phyloP scores from a whole-genome alignment of 2,113 vertebrate species.

The Calyptommatus sinebrachiatus region DNA sequence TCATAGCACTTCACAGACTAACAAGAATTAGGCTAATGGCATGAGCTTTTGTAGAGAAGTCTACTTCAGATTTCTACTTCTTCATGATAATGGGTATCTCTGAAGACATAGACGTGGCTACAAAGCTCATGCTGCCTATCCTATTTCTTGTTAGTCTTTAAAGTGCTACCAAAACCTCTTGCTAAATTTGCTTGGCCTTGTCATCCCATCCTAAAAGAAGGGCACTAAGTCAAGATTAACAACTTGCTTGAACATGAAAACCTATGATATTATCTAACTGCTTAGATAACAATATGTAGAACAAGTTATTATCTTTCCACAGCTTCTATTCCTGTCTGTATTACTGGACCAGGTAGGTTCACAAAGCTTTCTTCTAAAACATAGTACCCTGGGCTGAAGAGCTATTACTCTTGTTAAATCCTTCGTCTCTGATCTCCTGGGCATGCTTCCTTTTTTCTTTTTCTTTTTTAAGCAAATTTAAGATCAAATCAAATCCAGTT shows the following conservation, averaged over 20 bases:
- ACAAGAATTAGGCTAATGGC: too few relatives aligned
- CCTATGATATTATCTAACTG: neutral
- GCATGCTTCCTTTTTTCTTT: neutral
- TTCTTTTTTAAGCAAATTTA: constrained; percentile 7
- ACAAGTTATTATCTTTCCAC: neutral
- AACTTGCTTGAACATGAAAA: constrained; percentile 21
- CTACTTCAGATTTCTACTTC: too few relatives aligned
- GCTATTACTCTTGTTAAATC: neutral
- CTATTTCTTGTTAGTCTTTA: too few relatives aligned
- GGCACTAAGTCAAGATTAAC: neutral
- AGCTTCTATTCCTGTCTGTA: neutral
- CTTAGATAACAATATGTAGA: neutral
- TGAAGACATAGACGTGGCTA: neutral
- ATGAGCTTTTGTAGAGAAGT: too few relatives aligned
- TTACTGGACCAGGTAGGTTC: neutral
- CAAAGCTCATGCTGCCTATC: too few relatives aligned
- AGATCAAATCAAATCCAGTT: neutral
- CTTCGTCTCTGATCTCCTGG: neutral
- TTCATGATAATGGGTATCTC: too few relatives aligned
- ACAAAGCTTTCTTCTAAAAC: neutral
- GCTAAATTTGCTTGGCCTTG: too few relatives aligned
- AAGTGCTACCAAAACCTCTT: too few relatives aligned
- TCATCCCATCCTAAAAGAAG: constrained; percentile 14
- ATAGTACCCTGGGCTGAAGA: neutral
- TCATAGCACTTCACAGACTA: too few relatives aligned